Percentiles rank a stretch among this genome's conserved stretches.
phyloP scores from a whole-genome alignment of 2,888 invertebrate species.

The Maniola hyperantus region DNA sequence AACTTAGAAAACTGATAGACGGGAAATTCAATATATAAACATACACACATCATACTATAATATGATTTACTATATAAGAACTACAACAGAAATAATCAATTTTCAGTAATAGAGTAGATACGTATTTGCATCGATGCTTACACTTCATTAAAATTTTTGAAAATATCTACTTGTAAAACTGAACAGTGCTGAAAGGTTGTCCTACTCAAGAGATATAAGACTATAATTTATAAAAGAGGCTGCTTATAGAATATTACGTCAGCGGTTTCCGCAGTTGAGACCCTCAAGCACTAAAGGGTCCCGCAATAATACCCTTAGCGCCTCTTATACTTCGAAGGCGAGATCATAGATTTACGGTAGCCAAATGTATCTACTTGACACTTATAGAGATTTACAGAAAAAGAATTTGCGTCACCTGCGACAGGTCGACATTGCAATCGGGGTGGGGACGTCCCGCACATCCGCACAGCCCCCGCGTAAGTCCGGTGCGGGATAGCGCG shows the following conservation, averaged over 20 bases:
- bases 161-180: not conserved
- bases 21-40: too few species aligned
- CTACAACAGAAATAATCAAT: too few species aligned
- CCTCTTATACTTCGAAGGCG: constrained; percentile 10
- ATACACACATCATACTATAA: too few species aligned
- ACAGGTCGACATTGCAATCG: too few species aligned
- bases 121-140: too few species aligned
- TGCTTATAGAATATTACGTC: constrained; percentile 12
- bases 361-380: constrained; percentile 5
- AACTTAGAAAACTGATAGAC: too few species aligned
- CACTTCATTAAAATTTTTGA: not conserved
- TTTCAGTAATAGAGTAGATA: too few species aligned
- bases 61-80: too few species aligned
- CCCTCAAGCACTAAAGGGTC: constrained; percentile 6
- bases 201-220: not conserved
- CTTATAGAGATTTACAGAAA: constrained; percentile 1
- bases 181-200: constrained; percentile 7
- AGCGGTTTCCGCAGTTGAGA: constrained; percentile 16
- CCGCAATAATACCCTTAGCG: constrained; percentile 13
- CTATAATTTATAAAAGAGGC: constrained; percentile 12
- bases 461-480: too few species aligned
- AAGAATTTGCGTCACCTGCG: too few species aligned
- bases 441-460: too few species aligned
- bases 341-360: constrained; percentile 17
- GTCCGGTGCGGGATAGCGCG: too few species aligned